Conservation (phyloP, 2,888 invertebrate genomes). For the Carterocephalus palaemon region DNA sequence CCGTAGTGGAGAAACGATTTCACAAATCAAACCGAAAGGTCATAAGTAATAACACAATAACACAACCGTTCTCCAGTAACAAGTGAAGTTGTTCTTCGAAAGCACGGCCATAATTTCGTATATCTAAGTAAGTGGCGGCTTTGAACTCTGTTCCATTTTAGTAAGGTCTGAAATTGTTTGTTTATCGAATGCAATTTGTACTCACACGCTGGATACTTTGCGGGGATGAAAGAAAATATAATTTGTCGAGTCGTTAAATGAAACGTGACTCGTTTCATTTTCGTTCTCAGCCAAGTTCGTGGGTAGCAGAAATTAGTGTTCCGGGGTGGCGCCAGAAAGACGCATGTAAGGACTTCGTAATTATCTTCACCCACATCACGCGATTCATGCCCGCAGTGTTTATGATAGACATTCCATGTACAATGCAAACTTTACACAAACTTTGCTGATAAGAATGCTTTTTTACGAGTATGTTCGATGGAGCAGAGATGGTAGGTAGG, state of each 20-base stretch:
- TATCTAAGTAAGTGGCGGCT: background rate
- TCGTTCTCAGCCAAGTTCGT: constrained; percentile 16
- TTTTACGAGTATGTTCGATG: too few species aligned
- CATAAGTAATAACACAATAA: constrained; percentile 24
- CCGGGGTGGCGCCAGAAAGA: constrained; percentile 39
- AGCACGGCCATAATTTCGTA: constrained; percentile 6
- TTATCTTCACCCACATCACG: constrained; percentile 46
- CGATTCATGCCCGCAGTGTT: constrained; percentile 30
- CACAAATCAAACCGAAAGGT: constrained; percentile 22
- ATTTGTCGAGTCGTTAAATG: constrained; percentile 45
- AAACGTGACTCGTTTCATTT: constrained; percentile 47
- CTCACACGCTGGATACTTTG: constrained; percentile 16
- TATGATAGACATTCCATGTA: constrained; percentile 4
- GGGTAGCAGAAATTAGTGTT: constrained; percentile 28
- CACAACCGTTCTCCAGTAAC: constrained; percentile 20
- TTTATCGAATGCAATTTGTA: constrained; percentile 5
- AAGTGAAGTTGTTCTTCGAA: constrained; percentile 21
- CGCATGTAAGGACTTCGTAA: constrained; percentile 42
- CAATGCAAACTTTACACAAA: too few species aligned
- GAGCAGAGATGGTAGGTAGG: too few species aligned
- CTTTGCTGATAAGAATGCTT: too few species aligned
- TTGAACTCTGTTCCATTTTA: background rate
- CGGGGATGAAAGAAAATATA: constrained; percentile 25
- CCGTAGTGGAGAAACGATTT: constrained; percentile 6
- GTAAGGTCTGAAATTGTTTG: constrained; percentile 6